phyloP scores from a whole-genome alignment of 2,888 invertebrate species.

The Melinaea marsaeus region DNA sequence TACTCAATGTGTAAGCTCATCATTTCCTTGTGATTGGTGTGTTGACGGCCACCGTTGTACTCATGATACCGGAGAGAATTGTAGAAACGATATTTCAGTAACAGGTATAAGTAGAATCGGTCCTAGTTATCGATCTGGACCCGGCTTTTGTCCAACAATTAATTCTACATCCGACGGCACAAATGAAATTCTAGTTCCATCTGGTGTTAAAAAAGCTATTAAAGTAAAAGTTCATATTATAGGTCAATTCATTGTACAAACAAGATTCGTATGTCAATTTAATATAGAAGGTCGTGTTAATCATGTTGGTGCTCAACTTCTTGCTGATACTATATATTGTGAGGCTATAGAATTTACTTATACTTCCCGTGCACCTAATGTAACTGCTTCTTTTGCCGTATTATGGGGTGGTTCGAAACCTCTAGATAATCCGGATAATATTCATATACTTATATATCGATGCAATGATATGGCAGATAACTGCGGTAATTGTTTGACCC shows the following conservation, averaged over 20 bases:
- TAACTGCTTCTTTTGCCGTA: conserved; percentile 95
- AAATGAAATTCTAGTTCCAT: conserved; percentile 93
- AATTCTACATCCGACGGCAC: conserved; percentile 92
- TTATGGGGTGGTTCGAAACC: conserved; percentile 98
- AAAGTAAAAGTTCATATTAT: conserved; percentile 96
- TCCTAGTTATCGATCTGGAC: conserved; percentile 95
- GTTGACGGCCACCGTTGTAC: conserved; percentile 97
- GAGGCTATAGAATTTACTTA: conserved; percentile 95
- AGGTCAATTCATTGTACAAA: conserved; percentile 96
- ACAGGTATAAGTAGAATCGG: conserved; percentile 94
- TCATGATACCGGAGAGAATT: conserved; percentile 96
- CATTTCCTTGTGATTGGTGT: conserved; percentile 99
- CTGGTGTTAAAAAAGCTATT: conserved; percentile 92
- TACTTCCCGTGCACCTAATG: conserved; percentile 92
- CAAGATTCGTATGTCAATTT: conserved; percentile 95
- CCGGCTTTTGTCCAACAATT: conserved; percentile 95
- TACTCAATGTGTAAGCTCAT: conserved; percentile 96
- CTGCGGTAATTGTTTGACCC: conserved; percentile 96
- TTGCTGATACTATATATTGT: conserved; percentile 96
- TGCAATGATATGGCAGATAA: conserved; percentile 98
- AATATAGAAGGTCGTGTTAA: conserved; percentile 96
- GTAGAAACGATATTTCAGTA: conserved; percentile 94
- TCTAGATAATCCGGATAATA: conserved; percentile 96
- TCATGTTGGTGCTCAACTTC: conserved; percentile 91
- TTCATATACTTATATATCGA: conserved; percentile 94